Base-by-base conservation (phyloP, 2,888 invertebrate species). In the Cyrtodaria siliqua region DNA sequence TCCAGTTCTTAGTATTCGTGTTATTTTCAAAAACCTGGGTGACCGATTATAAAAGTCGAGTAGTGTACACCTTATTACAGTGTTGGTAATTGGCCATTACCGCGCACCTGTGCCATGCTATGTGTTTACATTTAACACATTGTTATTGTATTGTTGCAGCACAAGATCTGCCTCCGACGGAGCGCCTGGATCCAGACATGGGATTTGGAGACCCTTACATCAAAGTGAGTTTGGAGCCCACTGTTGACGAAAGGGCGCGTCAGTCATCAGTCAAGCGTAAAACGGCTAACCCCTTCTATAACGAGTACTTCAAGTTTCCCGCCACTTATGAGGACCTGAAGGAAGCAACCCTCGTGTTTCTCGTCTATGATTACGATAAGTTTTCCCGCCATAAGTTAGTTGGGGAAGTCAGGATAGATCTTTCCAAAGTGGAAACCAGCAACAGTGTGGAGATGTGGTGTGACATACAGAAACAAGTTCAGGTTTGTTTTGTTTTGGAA, bases 141-240 rank as follows among this genome's bases (percentile, higher is more conserved):
- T n/a, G n/a, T n/a, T n/a, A 33, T 56, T 59, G 3, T 23, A 40
- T 50, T 62, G 49, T 82, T 84, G 1, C 81, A 92, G 92, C 92
- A 69, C 96, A 97, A 92, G 96, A 97, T 92, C 93, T 97, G 26
- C 96, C 96, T 1, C 96, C 96, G 59, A 96, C 96, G 91, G 97
- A 97, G 85, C 96, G 96, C 12, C 60, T 80, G 59, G 83, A 83
- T n/a, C 61, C 76, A 8, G 82, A 84, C 23, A 97, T 97, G 1
- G 97, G 97, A 20, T 97, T 97, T 93, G 96, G 96, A 90, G 97
- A 97, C 93, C 97, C 97, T 0, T 97, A 97, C 93, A 96, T 97
- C 16, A 95, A 96, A 4, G 94, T 97, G 8, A 95, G 95, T 49
- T 94, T 97, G 18, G 94, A 95, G n/a, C 97, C 97, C 0, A 96